Evolutionary conservation across 1,140 invertebrate species (phyloP), one percentile per base, ranked within the genome.

Genomic region (Reticulitermes speratus): DNA sequence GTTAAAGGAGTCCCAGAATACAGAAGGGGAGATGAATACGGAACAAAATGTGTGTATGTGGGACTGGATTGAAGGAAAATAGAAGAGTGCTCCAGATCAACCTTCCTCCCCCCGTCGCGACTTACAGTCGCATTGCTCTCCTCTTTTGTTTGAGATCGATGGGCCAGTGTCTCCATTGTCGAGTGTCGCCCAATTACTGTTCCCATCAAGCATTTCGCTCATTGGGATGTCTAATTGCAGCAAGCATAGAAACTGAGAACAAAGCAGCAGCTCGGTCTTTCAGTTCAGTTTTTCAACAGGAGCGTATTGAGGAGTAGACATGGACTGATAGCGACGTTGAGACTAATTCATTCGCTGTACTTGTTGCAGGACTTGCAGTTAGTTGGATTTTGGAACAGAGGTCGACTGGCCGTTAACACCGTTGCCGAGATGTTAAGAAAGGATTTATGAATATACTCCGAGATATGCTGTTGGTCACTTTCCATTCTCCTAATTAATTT

Each of bases 11-110:
- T 25, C n/a, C 11, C 21, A 30, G 65, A 30, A 75, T 11, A 16
- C 25, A 14, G 65, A 30, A 38, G 65, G 65, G 65, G 65, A 30
- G 65, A 75, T 75, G 25, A 75, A 30, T 75, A 75, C 65, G n/a
- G n/a, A 75, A 75, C n/a, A 75, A 75, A 30, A 75, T 75, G n/a
- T 75, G 59, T 65, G 59, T 65, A 75, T 75, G n/a, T 75, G n/a
- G 38, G 65, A 75, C 65, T 25, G 65, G 65, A 75, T n/a, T n/a
- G 65, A 75, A 75, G n/a, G 25, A 75, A 75, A 30, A 75, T n/a
- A 65, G 14, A 75, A 75, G n/a, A 75, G 65, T 75, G 65, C n/a
- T 75, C n/a, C 65, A 75, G 65, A 75, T 75, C 65, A 30, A 75
- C 25, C 65, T 30, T 30, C 7, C 65, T 11, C 65, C 65, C 65